Evolutionary conservation across 2,113 vertebrate genomes (phyloP), one percentile per base, ranked within the genome.

Genomic region (Osmerus mordax): DNA sequence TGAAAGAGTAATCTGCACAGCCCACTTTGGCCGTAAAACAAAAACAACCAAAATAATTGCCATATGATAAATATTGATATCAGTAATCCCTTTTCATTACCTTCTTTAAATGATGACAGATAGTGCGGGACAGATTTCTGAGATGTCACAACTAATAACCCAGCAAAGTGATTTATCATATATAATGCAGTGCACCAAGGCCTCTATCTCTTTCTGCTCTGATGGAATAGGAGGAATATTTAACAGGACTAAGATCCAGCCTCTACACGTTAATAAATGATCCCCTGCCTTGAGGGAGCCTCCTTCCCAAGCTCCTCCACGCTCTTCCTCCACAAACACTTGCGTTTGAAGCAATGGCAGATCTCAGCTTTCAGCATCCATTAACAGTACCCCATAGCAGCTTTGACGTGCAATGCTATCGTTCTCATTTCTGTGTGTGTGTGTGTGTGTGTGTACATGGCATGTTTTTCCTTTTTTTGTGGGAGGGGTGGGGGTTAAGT

Each of bases 81-180:
- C 28, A 47, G 47, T 67, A 65, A 71, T 77, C 71, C 69, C 67
- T 72, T 77, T 77, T 72, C 72, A 73, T 79, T 79, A 65, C 71
- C 29, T 64, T 14, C 66, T 74, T 72, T 70, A 67, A 75, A 52
- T 47, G 58, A 76, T 67, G 47, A 61, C 72, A 76, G 29, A 64
- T 21, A 73, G 41, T 51, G 47, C 23, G 60, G 36, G 64, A 59
- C 56, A 18, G 67, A 55, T 69, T 70, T 73, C 19, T 64, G 23
- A 29, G 19, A 63, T 62, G 56, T 76, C 65, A 78, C 73, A 69
- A 72, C 70, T 47, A 66, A 73, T 73, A 76, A 69, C 56, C 65
- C 55, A 77, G 25, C 51, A 62, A 52, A 63, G 19, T 73, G 65
- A 69, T 78, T 64, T 65, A 70, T 69, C 76, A 76, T 72, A 25